phyloP scores from a whole-genome alignment of 2,113 vertebrate genomes.

The Tenebrosternarchus preto region DNA sequence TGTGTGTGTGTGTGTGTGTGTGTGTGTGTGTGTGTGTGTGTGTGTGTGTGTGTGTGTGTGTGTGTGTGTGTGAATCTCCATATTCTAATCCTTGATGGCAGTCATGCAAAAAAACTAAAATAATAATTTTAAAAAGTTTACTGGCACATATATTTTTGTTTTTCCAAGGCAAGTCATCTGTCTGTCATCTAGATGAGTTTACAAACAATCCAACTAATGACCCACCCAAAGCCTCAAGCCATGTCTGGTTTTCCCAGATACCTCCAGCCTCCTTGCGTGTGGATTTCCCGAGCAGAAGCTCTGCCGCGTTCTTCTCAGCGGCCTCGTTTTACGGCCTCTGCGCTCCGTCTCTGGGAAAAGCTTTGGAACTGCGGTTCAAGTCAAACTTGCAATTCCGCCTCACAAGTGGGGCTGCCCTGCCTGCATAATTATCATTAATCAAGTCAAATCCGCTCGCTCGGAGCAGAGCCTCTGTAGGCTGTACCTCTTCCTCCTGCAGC shows the following conservation, averaged over 20 bases:
- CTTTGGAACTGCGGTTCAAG: background rate
- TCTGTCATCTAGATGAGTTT: background rate
- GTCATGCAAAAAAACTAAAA: background rate
- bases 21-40: too few relatives aligned
- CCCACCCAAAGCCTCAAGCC: too few relatives aligned
- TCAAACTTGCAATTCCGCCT: slow-evolving; percentile 15
- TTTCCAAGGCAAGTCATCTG: background rate
- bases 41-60: background rate
- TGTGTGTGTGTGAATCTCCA: background rate
- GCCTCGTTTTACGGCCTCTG: background rate
- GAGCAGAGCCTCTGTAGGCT: background rate
- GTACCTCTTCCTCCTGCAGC: background rate
- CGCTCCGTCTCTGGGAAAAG: background rate
- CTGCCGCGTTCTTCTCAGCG: background rate
- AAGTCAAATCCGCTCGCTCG: slow-evolving; percentile 1
- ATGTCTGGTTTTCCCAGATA: background rate
- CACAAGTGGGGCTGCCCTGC: background rate
- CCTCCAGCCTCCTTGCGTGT: background rate
- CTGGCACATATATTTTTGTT: background rate
- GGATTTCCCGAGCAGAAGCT: background rate
- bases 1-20: too few relatives aligned
- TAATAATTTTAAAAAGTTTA: too few relatives aligned
- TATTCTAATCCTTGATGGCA: slow-evolving; percentile 6
- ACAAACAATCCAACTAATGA: background rate
- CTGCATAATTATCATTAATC: slow-evolving; percentile 36